These are phyloP conservation scores for Mesitornis unicolor DNA, from an alignment of 2,113 vertebrate species.

Conservation along the genomic window DNA sequence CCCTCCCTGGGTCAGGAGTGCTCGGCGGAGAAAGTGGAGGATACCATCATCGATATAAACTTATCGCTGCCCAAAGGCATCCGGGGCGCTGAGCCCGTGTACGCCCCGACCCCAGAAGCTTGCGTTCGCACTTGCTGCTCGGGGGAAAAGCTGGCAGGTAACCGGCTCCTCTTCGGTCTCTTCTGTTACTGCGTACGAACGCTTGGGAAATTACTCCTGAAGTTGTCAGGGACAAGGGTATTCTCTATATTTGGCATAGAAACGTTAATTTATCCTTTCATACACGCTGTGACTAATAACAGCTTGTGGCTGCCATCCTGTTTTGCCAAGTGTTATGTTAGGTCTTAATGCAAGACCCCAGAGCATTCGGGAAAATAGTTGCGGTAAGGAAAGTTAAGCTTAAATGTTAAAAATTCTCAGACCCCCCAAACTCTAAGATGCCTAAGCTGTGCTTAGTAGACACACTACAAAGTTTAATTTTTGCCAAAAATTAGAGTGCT, in stretches of 20 bases:
- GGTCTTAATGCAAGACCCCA: neutral
- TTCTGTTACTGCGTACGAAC: accelerated
- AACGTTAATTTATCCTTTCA: accelerated
- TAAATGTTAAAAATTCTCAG: neutral
- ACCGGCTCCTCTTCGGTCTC: neutral
- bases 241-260: accelerated
- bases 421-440: neutral
- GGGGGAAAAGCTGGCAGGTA: slow-evolving; percentile 59
- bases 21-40: slow-evolving; percentile 10
- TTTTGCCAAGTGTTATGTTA: accelerated
- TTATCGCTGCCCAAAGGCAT: slow-evolving; percentile 62
- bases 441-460: accelerated
- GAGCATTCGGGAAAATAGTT: accelerated
- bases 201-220: accelerated
- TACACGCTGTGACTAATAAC: no score
- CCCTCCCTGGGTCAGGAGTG: slow-evolving; percentile 25
- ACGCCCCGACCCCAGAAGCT: neutral
- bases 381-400: neutral
- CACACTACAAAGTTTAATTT: neutral
- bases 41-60: slow-evolving; percentile 63
- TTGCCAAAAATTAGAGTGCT: neutral
- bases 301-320: accelerated
- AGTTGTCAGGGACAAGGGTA: neutral
- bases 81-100: slow-evolving; percentile 52
- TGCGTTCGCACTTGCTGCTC: slow-evolving; percentile 69